Evolutionary conservation across 2,113 vertebrate genomes (phyloP), one percentile per base, ranked within the genome.

Genomic region (Holacanthus passer): DNA sequence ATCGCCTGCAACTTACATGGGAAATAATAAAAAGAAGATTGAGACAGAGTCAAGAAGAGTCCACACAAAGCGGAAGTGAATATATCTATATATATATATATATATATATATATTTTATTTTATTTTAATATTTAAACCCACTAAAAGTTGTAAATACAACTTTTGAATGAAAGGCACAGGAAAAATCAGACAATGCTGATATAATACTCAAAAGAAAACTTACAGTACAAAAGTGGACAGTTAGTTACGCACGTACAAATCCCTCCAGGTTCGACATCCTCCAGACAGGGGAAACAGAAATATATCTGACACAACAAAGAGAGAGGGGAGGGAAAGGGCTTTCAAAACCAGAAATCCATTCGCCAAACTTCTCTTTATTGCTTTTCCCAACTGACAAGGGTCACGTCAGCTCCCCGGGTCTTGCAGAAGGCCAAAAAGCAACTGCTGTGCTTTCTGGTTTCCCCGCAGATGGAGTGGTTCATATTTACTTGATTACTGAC

Each of bases 81-180:
- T 77, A 79, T 86, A 82, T 82, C 69, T 83, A 69, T 87, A 79
- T 83, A 78, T 86, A 32, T 77, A 77, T 43, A 24, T 85, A 87
- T 91, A 85, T 88, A 89, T 87, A 91, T 91, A 92, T 96, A 92
- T 91, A 89, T 93, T 69, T 91, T 94, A 84, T 92, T 95, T 94
- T 95, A 95, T 96, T 99, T 97, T 96, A 96, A 98, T 98, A 97
- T 95, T 95, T 95, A 96, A 97, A 96, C 96, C 95, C 95, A 97
- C 97, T 97, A 97, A 96, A 98, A 98, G 97, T 97, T 98, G 97
- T 96, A 94, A 94, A 97, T 97, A 97, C 97, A 97, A 98, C 97
- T 97, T 97, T 96, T 94, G 91, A 95, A 96, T 96, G 95, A 97
- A 96, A 97, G 97, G 97, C 97, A 98, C 99, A 99, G 98, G 97